Evolutionary conservation across 2,888 invertebrate genomes (phyloP).

Genomic region (Schizotus pectinicornis): DNA sequence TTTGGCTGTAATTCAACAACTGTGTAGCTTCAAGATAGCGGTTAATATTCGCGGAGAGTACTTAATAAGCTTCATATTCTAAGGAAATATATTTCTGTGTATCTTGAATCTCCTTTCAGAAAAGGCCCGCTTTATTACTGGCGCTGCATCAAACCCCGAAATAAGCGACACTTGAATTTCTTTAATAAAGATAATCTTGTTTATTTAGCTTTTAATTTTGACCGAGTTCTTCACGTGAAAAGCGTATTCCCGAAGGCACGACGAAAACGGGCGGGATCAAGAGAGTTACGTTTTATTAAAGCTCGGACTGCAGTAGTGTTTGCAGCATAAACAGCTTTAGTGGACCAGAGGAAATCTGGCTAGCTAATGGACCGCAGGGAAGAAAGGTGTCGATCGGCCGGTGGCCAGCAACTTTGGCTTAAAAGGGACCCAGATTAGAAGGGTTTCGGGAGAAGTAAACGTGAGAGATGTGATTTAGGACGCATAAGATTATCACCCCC

Average conservation of each 20-base stretch:
- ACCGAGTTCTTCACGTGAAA: neutral
- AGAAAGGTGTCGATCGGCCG: constrained; percentile 20
- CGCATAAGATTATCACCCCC: constrained; percentile 37
- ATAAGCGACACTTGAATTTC: constrained; percentile 9
- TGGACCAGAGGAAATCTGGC: constrained; percentile 23
- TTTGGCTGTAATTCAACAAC: constrained; percentile 11
- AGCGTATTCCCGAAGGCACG: too few relatives aligned
- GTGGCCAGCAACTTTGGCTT: constrained; percentile 24
- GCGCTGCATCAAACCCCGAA: constrained; percentile 6
- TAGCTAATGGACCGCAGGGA: constrained; percentile 26
- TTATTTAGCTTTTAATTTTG: constrained; percentile 6
- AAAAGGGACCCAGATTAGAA: constrained; percentile 28
- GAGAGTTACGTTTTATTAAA: too few relatives aligned
- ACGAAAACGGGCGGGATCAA: too few relatives aligned
- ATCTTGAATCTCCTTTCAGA: constrained; percentile 12
- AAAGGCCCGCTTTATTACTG: constrained; percentile 10
- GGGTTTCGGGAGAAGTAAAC: constrained; percentile 30
- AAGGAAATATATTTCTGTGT: constrained; percentile 12
- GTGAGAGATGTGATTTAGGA: constrained; percentile 35
- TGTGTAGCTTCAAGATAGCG: constrained; percentile 14
- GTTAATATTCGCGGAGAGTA: constrained; percentile 15
- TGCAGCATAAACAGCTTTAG: constrained; percentile 13
- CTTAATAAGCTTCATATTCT: constrained; percentile 20
- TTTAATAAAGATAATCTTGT: constrained; percentile 11
- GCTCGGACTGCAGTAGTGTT: constrained; percentile 1